Base-by-base conservation (phyloP, 2,797 vertebrate species). In the Danio kyathit region DNA sequence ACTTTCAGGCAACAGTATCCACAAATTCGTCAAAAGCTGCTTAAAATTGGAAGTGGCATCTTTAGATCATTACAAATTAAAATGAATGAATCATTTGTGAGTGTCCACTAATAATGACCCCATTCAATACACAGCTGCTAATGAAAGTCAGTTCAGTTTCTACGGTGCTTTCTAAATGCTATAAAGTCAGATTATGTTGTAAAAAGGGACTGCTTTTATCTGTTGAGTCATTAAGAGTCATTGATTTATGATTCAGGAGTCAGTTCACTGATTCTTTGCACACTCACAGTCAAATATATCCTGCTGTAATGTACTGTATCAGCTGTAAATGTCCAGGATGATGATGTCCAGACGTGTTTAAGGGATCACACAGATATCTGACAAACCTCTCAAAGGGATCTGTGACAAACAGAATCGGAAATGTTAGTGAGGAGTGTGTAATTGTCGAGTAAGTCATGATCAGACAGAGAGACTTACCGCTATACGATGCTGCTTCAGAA, bases 331-430 rank as follows among this genome's bases (percentile, higher is more conserved):
- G 2, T 63, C 59, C 94, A 95, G 77, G 93, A 91, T 0, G 90
- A 89, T 72, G 93, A 61, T 6, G 92, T 94, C 0, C 89, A 82
- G 51, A 94, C 83, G 60, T 90, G 91, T 74, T 92, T 91, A 0
- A 93, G 93, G 59, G 92, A 93, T 17, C 52, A 93, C 91, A 72
- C 94, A 96, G 84, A 95, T 94, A 89, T 95, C 94, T 6, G 95
- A 95, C 76, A 95, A 92, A n/a, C 95, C 93, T 49, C 93, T 95
- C 19, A 94, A 92, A 60, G 95, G 95, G 88, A 96, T 96, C 95
- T 96, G 86, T 8, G 71, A 56, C 65, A 76, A 19, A 73, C 0
- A 63, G 21, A 82, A 63, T 5, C 63, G 48, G 14, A 71, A 16
- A 41, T 3, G 19, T 38, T 13, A 44, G n/a, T 2, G 5, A 76